Evolutionary conservation across 2,113 vertebrate species (phyloP).

Genomic region (Atlantisia rogersi): DNA sequence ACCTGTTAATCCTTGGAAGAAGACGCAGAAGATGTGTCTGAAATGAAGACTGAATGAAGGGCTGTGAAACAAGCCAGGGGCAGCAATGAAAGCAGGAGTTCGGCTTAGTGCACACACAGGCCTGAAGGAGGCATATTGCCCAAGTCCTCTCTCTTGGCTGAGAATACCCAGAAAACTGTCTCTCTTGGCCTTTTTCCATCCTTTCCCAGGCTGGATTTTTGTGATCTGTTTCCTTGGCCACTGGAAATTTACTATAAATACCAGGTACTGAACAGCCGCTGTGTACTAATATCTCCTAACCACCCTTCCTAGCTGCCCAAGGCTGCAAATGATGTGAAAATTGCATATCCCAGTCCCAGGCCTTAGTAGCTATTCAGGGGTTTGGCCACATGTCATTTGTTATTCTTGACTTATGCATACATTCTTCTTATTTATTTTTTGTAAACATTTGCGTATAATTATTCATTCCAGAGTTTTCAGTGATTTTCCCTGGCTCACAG

Average conservation of each 20-base stretch:
- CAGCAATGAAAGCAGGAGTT: not conserved
- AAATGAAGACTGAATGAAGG: not conserved
- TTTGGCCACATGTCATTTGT: slow-evolving; percentile 47
- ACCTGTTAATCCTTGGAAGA: not conserved
- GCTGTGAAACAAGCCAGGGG: not conserved
- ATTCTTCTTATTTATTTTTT: slow-evolving; percentile 43
- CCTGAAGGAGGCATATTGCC: not conserved
- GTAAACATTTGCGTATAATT: slow-evolving; percentile 67
- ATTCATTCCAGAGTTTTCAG: slow-evolving; percentile 54
- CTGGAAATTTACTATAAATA: slow-evolving; percentile 61
- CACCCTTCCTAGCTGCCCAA: not conserved
- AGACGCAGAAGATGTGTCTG: not conserved
- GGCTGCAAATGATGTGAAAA: slow-evolving; percentile 60
- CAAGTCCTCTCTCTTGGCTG: not conserved
- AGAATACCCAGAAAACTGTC: not conserved
- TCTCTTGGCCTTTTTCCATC: slow-evolving; percentile 8
- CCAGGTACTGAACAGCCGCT: not conserved
- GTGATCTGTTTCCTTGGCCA: slow-evolving; percentile 2
- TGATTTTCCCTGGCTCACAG: slow-evolving; percentile 47
- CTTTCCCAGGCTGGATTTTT: not conserved
- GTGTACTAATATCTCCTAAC: not conserved
- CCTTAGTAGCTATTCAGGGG: slow-evolving; percentile 21
- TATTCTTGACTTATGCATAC: slow-evolving; percentile 56
- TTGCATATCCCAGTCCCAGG: not conserved
- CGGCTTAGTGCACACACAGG: not conserved